Percentiles rank a stretch among this genome's conserved stretches.
These are phyloP conservation scores for Eulemur coronatus DNA, from an alignment of 2,797 vertebrate species.

Conservation along the genomic window DNA sequence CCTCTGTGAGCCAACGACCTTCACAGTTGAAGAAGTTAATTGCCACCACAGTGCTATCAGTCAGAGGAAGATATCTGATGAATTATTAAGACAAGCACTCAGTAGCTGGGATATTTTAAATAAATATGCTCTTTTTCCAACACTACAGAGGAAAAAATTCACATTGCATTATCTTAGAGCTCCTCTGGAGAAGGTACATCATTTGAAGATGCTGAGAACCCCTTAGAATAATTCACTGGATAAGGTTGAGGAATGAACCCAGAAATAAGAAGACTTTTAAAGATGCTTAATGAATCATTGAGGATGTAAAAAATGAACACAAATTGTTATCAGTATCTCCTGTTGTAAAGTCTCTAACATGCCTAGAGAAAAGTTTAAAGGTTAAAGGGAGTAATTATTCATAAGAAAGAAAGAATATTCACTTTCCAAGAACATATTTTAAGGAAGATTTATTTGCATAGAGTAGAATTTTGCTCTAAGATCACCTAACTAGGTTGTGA, in stretches of 20 bases:
- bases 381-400: not conserved
- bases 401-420: not conserved
- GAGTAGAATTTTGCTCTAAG: not conserved
- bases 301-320: not conserved
- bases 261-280: not conserved
- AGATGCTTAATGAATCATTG: not conserved
- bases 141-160: not conserved
- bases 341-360: not conserved
- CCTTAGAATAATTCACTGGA: not conserved
- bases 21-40: slow-evolving; percentile 25
- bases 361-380: not conserved
- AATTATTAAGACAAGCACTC: not conserved
- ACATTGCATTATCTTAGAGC: not conserved
- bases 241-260: not conserved
- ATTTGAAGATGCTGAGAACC: not conserved
- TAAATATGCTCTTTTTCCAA: not conserved
- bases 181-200: not conserved
- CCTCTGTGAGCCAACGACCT: not conserved
- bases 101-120: not conserved
- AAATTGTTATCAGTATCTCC: not conserved
- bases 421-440: not conserved
- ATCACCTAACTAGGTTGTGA: not conserved
- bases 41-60: not conserved
- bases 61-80: not conserved
- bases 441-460: not conserved